Base-by-base conservation (phyloP, 2,888 invertebrate species). In the Operophtera brumata region DNA sequence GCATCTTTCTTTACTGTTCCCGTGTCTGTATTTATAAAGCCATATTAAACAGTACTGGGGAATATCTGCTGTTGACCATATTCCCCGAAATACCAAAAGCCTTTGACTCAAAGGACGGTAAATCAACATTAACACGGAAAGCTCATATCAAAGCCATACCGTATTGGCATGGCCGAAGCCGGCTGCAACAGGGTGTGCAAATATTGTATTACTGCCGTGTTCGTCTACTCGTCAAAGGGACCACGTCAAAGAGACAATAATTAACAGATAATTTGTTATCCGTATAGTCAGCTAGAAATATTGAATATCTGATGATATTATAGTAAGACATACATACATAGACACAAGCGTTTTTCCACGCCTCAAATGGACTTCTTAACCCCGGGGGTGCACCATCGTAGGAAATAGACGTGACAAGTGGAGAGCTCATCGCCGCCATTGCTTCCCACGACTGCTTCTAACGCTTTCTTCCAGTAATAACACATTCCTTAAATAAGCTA, bases 211-310 rank as follows among this genome's bases (percentile, higher is more conserved):
- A 54, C 40, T 20, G 39, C 14, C 34, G 10, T 39, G 37, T 45
- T 32, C 39, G 28, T 47, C 44, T 39, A 34, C 42, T 42, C 12
- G 3, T 47, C 34, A 48, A 40, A 40, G 53, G 44, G 47, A 45
- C 28, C 6, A 14, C 20, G 44, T 54, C 54, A 54, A 54, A 54
- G 54, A 26, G 44, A 37, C n/a, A 47, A 54, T 54, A 54, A 54
- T 54, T 48, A 54, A 48, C 44, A 41, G 30, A 40, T 45, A 48
- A 54, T 54, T 54, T 48, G 48, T 40, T 54, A 44, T 54, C 7
- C 28, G 47, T 54, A 47, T 39, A 44, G 43, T 26, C 53, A 14
- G 34, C 2, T 10, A 44, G 2, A 6, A 28, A 26, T 20, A 12
- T 6, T 20, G 1, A 39, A 39, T 39, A 37, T 1, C 2, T 11